phyloP scores from a whole-genome alignment of 2,113 vertebrate genomes.

The Bambusicola thoracicus region DNA sequence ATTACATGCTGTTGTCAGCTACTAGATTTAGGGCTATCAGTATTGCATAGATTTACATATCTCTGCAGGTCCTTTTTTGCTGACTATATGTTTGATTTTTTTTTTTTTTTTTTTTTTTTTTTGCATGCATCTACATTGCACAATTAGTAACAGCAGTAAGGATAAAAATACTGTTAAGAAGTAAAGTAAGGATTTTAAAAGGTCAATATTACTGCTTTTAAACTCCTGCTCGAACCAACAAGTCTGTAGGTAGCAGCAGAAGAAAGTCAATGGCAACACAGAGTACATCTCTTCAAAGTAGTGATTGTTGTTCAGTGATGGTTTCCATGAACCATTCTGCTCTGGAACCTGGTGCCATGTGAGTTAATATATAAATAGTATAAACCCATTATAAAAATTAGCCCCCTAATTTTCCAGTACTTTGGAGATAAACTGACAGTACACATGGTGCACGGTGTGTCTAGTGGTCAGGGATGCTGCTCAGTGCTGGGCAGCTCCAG shows the following conservation, averaged over 20 bases:
- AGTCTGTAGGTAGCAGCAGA: background rate
- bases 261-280: background rate
- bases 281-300: background rate
- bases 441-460: background rate
- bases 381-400: background rate
- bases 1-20: background rate
- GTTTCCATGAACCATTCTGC: background rate
- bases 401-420: background rate
- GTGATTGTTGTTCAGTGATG: fast-evolving
- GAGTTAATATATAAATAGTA: background rate
- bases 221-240: background rate
- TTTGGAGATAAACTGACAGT: background rate
- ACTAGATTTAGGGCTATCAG: background rate
- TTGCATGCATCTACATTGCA: background rate
- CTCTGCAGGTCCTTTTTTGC: background rate
- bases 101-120: background rate
- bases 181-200: background rate
- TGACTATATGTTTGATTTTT: background rate
- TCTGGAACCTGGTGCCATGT: background rate
- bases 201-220: background rate
- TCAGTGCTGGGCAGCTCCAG: background rate
- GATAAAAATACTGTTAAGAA: background rate
- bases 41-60: background rate
- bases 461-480: background rate
- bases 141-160: background rate